These are phyloP conservation scores for Astreopora myriophthalma DNA, from an alignment of 64 coral and sea anemone genomes.

Conservation along the genomic window DNA sequence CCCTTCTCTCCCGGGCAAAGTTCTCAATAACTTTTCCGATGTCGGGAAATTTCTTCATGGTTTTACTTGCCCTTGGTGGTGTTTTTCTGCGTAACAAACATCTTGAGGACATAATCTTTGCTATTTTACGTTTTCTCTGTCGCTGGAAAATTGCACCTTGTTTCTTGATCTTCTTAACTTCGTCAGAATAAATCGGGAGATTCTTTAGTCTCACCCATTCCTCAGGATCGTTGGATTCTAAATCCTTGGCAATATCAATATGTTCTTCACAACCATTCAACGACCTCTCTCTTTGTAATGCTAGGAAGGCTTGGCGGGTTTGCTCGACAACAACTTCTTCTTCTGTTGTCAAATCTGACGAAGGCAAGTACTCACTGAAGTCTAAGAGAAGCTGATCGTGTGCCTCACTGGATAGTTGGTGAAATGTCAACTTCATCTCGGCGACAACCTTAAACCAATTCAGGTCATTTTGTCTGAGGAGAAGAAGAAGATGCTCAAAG, in stretches of 20 bases:
- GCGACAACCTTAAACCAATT: slow-evolving; percentile 7
- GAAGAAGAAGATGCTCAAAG: neutral
- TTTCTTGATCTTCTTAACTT: slow-evolving; percentile 35
- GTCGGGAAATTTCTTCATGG: slow-evolving; percentile 46
- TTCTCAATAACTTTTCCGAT: slow-evolving; percentile 14
- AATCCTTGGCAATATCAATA: slow-evolving; percentile 18
- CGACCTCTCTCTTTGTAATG: slow-evolving; percentile 5
- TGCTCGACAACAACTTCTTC: neutral
- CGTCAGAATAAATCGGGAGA: neutral
- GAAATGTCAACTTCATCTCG: neutral
- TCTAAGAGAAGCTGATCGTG: slow-evolving; percentile 27
- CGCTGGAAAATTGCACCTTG: slow-evolving; percentile 32
- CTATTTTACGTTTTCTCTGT: neutral
- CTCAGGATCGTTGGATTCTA: slow-evolving; percentile 51
- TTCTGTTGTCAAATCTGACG: neutral
- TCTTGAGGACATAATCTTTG: neutral
- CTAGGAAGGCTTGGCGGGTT: slow-evolving; percentile 28
- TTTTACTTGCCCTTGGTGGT: slow-evolving; percentile 44
- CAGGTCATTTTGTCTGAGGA: neutral
- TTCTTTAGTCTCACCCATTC: slow-evolving; percentile 55
- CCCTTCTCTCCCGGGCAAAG: slow-evolving; percentile 44
- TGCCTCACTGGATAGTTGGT: neutral
- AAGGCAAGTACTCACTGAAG: slow-evolving; percentile 10
- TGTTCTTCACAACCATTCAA: neutral
- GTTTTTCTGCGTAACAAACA: slow-evolving; percentile 25